A percentile compares a stretch with the other conserved stretches of the same genome.
phyloP scores from a whole-genome alignment of 1,140 invertebrate species.

The Mamestra configurata region DNA sequence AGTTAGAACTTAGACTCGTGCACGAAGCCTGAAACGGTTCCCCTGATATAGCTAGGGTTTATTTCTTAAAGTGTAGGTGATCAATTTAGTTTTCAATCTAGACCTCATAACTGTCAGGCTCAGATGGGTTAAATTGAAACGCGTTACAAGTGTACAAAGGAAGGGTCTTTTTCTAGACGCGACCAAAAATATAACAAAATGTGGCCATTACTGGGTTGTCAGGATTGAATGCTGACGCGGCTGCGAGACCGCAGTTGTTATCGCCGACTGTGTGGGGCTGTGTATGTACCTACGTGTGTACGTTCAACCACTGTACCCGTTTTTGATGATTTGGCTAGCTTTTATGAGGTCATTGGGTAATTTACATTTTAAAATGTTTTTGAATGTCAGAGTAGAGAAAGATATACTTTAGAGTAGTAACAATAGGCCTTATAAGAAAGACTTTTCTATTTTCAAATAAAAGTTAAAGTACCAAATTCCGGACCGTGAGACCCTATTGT shows the following conservation, averaged over 20 bases:
- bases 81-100: not conserved
- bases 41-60: not conserved
- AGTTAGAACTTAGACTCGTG: not conserved
- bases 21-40: not conserved
- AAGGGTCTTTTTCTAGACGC: not conserved
- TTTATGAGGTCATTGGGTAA: not conserved
- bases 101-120: not conserved
- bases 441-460: too few relatives aligned
- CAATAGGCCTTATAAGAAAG: too few relatives aligned
- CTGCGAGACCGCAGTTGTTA: constrained; percentile 1
- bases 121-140: not conserved
- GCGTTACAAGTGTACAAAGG: not conserved
- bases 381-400: too few relatives aligned
- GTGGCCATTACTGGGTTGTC: constrained; percentile 31
- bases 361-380: too few relatives aligned
- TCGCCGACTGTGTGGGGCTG: not conserved
- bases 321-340: not conserved
- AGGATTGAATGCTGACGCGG: constrained; percentile 32
- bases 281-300: not conserved
- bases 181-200: constrained; percentile 28
- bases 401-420: too few relatives aligned
- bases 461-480: too few relatives aligned
- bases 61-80: not conserved
- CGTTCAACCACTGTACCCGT: not conserved
- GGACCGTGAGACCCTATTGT: not conserved